Evolutionary conservation across 2,797 vertebrate genomes (phyloP), one percentile per base, ranked within the genome.

Genomic region (Euphonia xanthogaster): DNA sequence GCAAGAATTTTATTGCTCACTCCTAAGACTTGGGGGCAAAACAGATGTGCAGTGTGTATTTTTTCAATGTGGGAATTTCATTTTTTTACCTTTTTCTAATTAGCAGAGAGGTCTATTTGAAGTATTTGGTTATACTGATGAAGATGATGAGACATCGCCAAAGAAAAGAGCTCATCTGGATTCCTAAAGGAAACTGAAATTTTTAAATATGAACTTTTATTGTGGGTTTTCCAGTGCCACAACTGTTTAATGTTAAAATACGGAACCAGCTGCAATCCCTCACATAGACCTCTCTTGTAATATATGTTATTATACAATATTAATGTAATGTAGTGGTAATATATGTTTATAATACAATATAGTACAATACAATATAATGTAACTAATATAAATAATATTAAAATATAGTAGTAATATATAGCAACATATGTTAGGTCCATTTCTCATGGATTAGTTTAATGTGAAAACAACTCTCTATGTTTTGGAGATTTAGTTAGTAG

Each of bases 51-150:
- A 42, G 23, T 0, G 0, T 76, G 21, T 53, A 9, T 4, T 44
- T 87, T 81, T 81, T 28, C 14, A 65, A 13, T 12, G 7, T 37
- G 44, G 23, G 15, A 17, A 55, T 70, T 78, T 93, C 5, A 23
- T 48, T n/a, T 40, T 35, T 48, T 63, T 78, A 53, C 21, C 25
- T 80, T 92, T 62, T 93, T 27, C 25, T 55, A 84, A 54, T 88
- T 40, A 45, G 67, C 94, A 99, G 99, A 98, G 98, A 50, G 98
- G 98, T 94, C 95, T 99, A 53, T 99, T 99, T 70, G 99, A 99
- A 88, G 97, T 99, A 92, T 99, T 99, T 97, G 98, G 99, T 98
- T 99, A 99, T 94, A 99, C 99, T 37, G 99, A 99, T 2, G 99
- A 98, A n/a, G 99, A 99, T 51, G 98, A 99, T 92, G 98, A 99